Conservation (phyloP, 2,113 vertebrate species). For the Aegypius monachus region DNA sequence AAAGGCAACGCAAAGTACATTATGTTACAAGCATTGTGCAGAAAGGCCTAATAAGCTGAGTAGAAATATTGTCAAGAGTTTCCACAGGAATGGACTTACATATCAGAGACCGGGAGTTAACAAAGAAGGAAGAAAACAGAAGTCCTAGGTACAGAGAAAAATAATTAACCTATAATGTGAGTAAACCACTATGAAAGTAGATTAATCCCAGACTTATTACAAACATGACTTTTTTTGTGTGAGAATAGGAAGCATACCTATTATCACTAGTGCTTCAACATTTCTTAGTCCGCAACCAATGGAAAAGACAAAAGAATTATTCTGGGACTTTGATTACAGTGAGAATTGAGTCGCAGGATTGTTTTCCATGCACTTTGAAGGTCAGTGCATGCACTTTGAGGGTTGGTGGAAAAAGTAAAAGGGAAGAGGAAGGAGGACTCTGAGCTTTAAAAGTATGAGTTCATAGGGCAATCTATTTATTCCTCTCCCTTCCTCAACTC, state of each 20-base stretch:
- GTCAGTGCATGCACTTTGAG: not conserved
- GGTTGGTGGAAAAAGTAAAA: not conserved
- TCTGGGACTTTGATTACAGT: not conserved
- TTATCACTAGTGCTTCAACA: not conserved
- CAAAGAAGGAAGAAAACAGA: not conserved
- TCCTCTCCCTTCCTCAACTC: not conserved
- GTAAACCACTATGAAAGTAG: not conserved
- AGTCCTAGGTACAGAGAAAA: not conserved
- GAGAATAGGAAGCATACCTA: not conserved
- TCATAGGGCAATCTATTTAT: not conserved
- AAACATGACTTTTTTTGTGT: not conserved
- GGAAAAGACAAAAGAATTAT: not conserved
- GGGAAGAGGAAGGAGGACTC: not conserved
- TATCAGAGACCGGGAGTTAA: not conserved
- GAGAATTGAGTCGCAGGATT: not conserved
- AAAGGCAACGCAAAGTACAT: not conserved
- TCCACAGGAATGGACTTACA: not conserved
- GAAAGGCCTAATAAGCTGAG: not conserved
- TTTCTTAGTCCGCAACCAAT: not conserved
- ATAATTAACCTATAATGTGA: not conserved
- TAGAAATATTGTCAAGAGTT: not conserved
- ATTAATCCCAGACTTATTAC: not conserved
- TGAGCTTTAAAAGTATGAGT: not conserved
- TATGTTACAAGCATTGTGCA: not conserved
- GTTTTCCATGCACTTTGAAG: not conserved